Conservation (phyloP, 2,888 invertebrate genomes). For the Protonemura montana region DNA sequence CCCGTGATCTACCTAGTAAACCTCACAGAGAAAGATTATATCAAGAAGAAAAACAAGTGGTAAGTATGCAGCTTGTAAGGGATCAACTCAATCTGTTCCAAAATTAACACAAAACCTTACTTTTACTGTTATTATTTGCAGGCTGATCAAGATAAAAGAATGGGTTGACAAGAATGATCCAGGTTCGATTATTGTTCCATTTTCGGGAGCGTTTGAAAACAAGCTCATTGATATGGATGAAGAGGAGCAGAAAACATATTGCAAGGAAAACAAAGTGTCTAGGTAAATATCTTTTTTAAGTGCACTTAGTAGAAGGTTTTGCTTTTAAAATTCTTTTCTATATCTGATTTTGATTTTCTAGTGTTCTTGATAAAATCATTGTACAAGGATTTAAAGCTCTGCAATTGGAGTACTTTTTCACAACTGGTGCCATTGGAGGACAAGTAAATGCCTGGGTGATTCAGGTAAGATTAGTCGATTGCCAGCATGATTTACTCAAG, state of each 20-base stretch:
- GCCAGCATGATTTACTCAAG: not conserved
- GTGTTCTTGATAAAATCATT: constrained; percentile 96
- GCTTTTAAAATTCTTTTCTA: too few relatives aligned
- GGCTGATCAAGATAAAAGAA: constrained; percentile 95
- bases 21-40: constrained; percentile 96
- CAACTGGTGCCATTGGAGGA: constrained; percentile 85
- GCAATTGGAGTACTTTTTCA: constrained; percentile 98
- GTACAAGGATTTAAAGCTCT: constrained; percentile 96
- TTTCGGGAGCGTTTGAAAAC: constrained; percentile 93
- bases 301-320: too few relatives aligned
- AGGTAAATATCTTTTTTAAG: constrained; percentile 65
- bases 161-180: constrained; percentile 98
- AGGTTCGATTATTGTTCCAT: constrained; percentile 92
- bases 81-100: too few relatives aligned
- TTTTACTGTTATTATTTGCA: constrained; percentile 55
- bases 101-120: too few relatives aligned
- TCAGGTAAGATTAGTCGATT: constrained; percentile 69
- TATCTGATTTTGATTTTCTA: constrained; percentile 57
- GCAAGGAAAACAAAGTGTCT: constrained; percentile 82
- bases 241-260: constrained; percentile 75
- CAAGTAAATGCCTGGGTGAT: constrained; percentile 99
- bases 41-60: constrained; percentile 99
- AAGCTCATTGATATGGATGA: constrained; percentile 87
- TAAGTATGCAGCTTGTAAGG: constrained; percentile 54
- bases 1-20: constrained; percentile 97